phyloP scores from a whole-genome alignment of 2,797 vertebrate genomes.

The Artibeus lituratus region DNA sequence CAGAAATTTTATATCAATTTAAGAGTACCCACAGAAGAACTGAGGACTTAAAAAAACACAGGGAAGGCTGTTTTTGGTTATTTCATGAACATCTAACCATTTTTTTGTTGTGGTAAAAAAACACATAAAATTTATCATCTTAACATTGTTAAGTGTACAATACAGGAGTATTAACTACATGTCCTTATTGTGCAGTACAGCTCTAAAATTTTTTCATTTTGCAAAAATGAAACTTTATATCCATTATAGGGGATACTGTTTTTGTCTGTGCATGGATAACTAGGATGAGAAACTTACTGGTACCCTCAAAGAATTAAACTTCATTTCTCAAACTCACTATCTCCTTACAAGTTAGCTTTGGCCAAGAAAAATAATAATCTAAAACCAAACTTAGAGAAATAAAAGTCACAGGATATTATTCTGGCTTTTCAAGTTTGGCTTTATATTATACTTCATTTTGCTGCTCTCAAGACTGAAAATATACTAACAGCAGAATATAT shows the following conservation, averaged over 20 bases:
- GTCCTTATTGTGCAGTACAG: not conserved
- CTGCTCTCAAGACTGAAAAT: not conserved
- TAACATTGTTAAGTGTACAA: not conserved
- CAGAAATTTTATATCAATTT: not conserved
- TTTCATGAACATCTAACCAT: not conserved
- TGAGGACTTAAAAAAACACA: too few relatives aligned
- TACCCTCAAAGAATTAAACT: not conserved
- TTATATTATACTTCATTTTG: not conserved
- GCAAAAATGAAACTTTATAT: not conserved
- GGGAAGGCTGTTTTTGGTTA: too few relatives aligned
- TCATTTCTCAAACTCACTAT: conserved; percentile 6
- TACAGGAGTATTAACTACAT: not conserved
- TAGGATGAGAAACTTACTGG: not conserved
- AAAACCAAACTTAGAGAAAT: conserved; percentile 34
- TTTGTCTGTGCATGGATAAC: not conserved
- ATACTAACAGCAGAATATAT: not conserved
- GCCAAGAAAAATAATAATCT: not conserved
- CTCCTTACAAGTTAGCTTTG: not conserved
- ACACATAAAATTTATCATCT: not conserved
- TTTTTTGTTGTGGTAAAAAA: not conserved
- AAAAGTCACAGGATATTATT: not conserved
- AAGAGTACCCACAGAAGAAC: not conserved
- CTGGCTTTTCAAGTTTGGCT: not conserved
- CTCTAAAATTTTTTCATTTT: not conserved
- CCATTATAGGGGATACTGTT: not conserved